Evolutionary conservation across 2,888 invertebrate genomes (phyloP).

Genomic region (Aspidiotus destructor): DNA sequence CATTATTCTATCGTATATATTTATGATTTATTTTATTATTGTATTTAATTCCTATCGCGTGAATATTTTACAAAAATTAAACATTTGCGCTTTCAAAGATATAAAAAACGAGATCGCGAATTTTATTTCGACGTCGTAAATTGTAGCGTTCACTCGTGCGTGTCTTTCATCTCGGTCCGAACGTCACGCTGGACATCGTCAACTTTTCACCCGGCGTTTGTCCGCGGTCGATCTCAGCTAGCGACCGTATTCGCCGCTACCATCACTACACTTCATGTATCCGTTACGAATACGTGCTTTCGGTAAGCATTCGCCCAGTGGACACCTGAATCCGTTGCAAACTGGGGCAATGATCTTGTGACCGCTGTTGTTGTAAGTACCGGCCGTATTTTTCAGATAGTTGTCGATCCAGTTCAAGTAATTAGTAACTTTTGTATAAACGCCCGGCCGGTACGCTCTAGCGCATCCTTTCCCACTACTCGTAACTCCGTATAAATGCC

Average conservation of each 20-base stretch:
- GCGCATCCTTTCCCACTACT: conserved; percentile 75
- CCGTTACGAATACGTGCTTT: conserved; percentile 64
- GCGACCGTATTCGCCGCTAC: conserved; percentile 51
- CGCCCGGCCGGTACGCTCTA: conserved; percentile 65
- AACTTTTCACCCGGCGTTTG: too few species aligned
- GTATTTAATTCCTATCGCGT: conserved; percentile 5
- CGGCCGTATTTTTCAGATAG: conserved; percentile 42
- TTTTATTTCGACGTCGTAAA: too few species aligned
- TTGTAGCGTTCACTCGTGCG: too few species aligned
- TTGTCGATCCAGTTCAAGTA: conserved; percentile 63
- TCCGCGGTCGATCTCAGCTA: neutral
- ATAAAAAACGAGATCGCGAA: too few species aligned
- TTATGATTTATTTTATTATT: conserved; percentile 1
- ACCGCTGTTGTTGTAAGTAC: conserved; percentile 5
- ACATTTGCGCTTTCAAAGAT: conserved; percentile 13
- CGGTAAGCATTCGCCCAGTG: conserved; percentile 63
- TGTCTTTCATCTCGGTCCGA: too few species aligned
- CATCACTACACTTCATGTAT: conserved; percentile 65
- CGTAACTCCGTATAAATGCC: conserved; percentile 53
- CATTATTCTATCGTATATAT: conserved; percentile 21
- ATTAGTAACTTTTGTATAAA: conserved; percentile 68
- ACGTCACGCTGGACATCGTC: too few species aligned
- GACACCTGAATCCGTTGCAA: conserved; percentile 63
- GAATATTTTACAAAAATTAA: conserved; percentile 21
- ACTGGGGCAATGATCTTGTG: conserved; percentile 34